These are phyloP conservation scores for Erebia palarica DNA, from an alignment of 2,888 invertebrate genomes.

Conservation along the genomic window DNA sequence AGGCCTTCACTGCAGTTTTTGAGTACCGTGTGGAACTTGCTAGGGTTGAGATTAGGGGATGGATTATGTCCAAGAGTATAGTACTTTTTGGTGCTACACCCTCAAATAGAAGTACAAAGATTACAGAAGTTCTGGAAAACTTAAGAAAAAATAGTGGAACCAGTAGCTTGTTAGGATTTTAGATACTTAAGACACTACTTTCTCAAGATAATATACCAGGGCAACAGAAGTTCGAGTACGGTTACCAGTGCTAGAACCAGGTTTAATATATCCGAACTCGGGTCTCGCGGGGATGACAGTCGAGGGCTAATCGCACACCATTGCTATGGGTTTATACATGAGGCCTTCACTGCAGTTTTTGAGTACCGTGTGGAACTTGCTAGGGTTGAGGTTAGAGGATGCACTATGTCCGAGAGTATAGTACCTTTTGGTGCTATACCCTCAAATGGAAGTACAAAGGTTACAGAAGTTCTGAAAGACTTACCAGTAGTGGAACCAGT, in stretches of 20 bases:
- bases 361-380: slow-evolving; percentile 78
- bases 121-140: background rate
- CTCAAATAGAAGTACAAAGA: background rate
- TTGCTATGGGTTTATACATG: slow-evolving; percentile 84
- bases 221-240: too few species aligned
- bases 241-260: slow-evolving; percentile 28
- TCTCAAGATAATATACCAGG: too few species aligned
- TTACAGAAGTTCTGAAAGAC: background rate
- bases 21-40: slow-evolving; percentile 78
- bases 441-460: background rate
- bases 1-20: slow-evolving; percentile 85
- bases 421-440: too few species aligned
- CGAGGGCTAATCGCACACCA: slow-evolving; percentile 85
- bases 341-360: slow-evolving; percentile 85
- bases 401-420: too few species aligned
- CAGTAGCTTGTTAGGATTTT: too few species aligned
- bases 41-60: slow-evolving; percentile 17
- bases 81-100: too few species aligned
- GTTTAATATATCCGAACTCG: slow-evolving; percentile 73
- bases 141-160: too few species aligned
- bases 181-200: too few species aligned
- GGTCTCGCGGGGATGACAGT: slow-evolving; percentile 82
- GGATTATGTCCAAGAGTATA: too few species aligned
- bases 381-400: slow-evolving; percentile 17
- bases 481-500: too few species aligned